Evolutionary conservation across 2,888 invertebrate species (phyloP).

Genomic region (Callyntrura sp.): DNA sequence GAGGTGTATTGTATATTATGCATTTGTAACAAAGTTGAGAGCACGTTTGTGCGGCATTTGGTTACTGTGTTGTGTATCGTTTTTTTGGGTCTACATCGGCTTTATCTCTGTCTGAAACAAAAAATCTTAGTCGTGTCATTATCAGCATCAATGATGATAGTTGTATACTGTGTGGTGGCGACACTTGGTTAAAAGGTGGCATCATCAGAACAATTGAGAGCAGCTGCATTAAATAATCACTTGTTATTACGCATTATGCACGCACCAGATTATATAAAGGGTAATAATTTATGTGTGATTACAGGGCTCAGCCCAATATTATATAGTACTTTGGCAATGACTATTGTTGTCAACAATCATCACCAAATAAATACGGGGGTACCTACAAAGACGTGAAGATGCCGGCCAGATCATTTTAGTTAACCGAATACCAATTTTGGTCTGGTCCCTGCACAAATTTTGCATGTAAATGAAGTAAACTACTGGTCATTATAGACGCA

Average conservation of each 20-base stretch:
- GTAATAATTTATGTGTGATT: background rate
- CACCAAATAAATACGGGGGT: background rate
- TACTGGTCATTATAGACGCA: no score
- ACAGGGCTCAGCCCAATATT: no score
- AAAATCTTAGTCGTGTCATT: no score
- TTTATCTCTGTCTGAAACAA: no score
- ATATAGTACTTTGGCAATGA: no score
- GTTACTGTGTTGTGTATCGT: constrained; percentile 18
- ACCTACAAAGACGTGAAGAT: background rate
- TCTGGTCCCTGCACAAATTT: background rate
- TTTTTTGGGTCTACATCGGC: no score
- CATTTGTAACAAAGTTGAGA: constrained; percentile 58
- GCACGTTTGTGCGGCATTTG: constrained; percentile 27
- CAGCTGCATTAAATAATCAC: background rate
- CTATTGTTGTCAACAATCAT: background rate
- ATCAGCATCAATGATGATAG: no score
- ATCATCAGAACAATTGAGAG: no score
- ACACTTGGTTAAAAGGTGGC: constrained; percentile 36
- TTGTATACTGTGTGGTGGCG: no score
- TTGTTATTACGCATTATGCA: constrained; percentile 27
- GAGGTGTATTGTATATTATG: background rate
- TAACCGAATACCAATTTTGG: background rate
- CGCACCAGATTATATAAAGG: background rate
- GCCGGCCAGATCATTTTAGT: background rate
- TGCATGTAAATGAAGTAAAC: background rate